A percentile compares a stretch with the other conserved stretches of the same genome.
These are phyloP conservation scores for Tupaia tana DNA, from an alignment of 2,113 vertebrate species.

Conservation along the genomic window DNA sequence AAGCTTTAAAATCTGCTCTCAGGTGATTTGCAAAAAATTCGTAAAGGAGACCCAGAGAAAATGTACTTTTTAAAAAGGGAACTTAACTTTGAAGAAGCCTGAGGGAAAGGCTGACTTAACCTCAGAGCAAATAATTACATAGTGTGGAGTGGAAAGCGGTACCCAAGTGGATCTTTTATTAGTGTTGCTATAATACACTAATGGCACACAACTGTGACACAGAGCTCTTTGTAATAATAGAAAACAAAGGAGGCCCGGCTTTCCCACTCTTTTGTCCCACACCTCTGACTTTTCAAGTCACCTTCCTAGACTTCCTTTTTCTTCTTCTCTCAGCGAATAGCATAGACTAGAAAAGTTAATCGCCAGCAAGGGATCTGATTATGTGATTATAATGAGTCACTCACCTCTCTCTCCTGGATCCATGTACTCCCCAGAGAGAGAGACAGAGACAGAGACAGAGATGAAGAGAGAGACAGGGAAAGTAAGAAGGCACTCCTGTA, in stretches of 20 bases:
- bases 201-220: neutral
- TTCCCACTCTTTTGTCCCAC: neutral
- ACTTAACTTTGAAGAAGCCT: neutral
- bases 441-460: too few species aligned
- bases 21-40: neutral
- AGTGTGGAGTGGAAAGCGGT: neutral
- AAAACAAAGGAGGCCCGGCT: neutral
- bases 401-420: neutral
- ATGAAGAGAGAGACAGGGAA: too few species aligned
- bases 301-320: neutral
- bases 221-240: neutral
- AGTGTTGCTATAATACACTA: constrained; percentile 39
- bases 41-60: neutral
- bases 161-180: constrained; percentile 24
- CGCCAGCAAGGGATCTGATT: neutral
- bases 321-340: neutral
- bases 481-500: too few species aligned
- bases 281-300: neutral
- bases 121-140: constrained; percentile 1
- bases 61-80: constrained; percentile 11
- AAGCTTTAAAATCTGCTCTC: constrained; percentile 23
- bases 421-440: too few species aligned
- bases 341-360: constrained; percentile 10
- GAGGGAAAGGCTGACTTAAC: constrained; percentile 15
- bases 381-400: neutral